Percentiles rank a stretch among this genome's conserved stretches.
These are phyloP conservation scores for Coreius guichenoti DNA, from an alignment of 2,797 vertebrate genomes.

Conservation along the genomic window DNA sequence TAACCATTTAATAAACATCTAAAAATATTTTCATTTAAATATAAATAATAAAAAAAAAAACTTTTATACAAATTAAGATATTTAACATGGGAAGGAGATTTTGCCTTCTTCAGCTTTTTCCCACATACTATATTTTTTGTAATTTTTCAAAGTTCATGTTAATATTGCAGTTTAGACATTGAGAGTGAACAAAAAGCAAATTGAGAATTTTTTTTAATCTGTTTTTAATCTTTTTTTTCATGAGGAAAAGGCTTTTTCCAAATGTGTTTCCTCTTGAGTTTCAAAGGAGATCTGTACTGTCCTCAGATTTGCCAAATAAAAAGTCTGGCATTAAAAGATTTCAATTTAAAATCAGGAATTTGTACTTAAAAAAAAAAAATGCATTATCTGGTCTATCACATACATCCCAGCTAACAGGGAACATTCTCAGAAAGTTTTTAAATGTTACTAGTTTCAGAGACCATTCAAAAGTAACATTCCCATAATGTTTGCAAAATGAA, in stretches of 20 bases:
- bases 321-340: neutral
- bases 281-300: neutral
- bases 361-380: neutral
- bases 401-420: neutral
- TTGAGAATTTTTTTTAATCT: no score
- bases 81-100: neutral
- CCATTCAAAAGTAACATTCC: neutral
- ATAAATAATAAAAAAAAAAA: no score
- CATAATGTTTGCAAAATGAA: neutral
- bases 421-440: neutral
- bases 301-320: neutral
- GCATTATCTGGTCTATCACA: neutral
- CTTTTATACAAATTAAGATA: slow-evolving; percentile 12
- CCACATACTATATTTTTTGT: no score
- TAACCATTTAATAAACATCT: no score
- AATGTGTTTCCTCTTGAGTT: neutral
- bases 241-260: neutral
- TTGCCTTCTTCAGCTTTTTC: no score
- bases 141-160: no score
- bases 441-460: neutral
- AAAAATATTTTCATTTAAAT: no score
- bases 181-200: neutral
- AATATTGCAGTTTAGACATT: neutral
- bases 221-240: neutral
- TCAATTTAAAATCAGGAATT: neutral